Evolutionary conservation across 2,888 invertebrate genomes (phyloP).

Genomic region (Sepioteuthis lessoniana): DNA sequence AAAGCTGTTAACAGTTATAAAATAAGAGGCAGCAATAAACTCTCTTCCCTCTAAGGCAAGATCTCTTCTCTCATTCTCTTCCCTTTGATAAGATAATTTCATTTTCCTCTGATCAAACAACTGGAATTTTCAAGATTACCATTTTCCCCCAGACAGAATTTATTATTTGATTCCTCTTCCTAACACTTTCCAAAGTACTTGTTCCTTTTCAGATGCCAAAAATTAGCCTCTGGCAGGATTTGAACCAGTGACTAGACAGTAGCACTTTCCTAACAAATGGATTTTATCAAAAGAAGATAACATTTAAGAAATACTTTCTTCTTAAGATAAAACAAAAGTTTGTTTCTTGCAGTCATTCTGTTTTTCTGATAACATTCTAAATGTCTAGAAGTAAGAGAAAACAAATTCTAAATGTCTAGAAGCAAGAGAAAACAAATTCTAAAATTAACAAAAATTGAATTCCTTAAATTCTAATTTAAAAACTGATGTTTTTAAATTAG

Average conservation of each 20-base stretch:
- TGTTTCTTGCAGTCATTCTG: neutral
- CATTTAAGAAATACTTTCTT: neutral
- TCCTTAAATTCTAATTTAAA: neutral
- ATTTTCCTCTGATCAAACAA: neutral
- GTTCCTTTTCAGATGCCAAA: neutral
- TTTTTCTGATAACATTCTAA: neutral
- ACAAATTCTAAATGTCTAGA: neutral
- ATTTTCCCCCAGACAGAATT: neutral
- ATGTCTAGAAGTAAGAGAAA: neutral
- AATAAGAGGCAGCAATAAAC: neutral
- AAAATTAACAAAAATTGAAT: neutral
- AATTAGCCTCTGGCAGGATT: neutral
- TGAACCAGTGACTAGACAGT: neutral
- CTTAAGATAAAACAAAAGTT: neutral
- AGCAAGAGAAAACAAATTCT: neutral
- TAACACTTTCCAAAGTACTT: neutral
- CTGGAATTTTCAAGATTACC: neutral
- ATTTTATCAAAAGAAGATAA: slow-evolving; percentile 4
- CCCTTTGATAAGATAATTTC: neutral
- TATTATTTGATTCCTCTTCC: neutral
- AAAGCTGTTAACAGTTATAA: neutral
- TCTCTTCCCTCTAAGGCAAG: neutral
- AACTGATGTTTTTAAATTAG: neutral
- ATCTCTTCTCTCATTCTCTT: neutral
- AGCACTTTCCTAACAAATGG: neutral